Base-by-base conservation (phyloP, 2,113 vertebrate species). In the Rhizomys pruinosus region DNA sequence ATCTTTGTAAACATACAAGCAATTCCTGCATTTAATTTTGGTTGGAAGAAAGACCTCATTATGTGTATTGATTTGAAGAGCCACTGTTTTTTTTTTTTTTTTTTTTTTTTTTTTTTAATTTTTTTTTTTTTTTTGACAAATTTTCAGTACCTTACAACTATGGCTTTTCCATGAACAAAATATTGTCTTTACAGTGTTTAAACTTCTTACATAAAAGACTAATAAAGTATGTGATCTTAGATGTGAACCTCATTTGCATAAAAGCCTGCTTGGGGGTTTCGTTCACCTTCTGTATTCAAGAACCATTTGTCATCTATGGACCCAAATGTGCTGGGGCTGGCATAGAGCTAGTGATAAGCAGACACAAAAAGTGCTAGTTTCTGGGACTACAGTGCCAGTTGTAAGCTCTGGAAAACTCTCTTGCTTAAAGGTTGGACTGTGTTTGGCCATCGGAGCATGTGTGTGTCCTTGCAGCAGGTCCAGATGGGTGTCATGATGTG, bases 1-100 rank as follows among this genome's bases (percentile, higher is more conserved):
- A 98, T 97, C 96, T 96, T 72, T 63, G 95, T 96, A 98, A 98
- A 98, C 97, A 98, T 74, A 98, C 93, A 97, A 98, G 97, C 97
- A 96, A 97, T 95, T 97, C 77, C 91, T 97, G 95, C 87, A 96
- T 98, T 98, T 97, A 97, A 97, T 97, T 97, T 97, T 74, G 69
- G 57, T 94, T 96, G 91, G 88, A 94, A 93, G 57, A n/a, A 95
- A 80, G 73, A 92, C 92, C 77, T 85, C 78, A 97, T 98, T 98
- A 97, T 97, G 97, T 68, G 39, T 97, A 98, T 97, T 97, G 97
- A 98, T 98, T 95, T 19, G 97, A 97, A 88, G 44, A 97, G 96
- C 97, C 97, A 97, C 96, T 98, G 97, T 68, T 80, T 94, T 39
- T 39, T 74, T 74, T 74, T n/a, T n/a, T 80, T 81, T 90, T 90